These are phyloP conservation scores for Chrysemys picta DNA, from an alignment of 2,113 vertebrate genomes.

Conservation along the genomic window DNA sequence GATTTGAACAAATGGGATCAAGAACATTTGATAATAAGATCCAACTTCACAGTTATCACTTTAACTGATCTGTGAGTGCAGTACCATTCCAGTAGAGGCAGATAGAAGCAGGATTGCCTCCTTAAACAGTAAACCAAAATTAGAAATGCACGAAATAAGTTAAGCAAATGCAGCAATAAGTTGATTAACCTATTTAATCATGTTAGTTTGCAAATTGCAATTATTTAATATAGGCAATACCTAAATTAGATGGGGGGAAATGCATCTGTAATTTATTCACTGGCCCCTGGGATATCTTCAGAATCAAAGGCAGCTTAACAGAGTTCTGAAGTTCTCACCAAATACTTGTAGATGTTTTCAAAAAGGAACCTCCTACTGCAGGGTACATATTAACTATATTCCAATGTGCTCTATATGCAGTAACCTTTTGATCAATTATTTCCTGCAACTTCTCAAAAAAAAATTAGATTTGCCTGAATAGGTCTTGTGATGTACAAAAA, in stretches of 20 bases:
- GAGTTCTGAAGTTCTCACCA: slow-evolving; percentile 61
- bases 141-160: not conserved
- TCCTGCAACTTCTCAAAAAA: slow-evolving; percentile 53
- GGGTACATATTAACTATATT: slow-evolving; percentile 69
- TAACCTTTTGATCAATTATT: slow-evolving; percentile 64
- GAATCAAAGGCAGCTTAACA: slow-evolving; percentile 60
- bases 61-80: not conserved
- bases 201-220: slow-evolving; percentile 37
- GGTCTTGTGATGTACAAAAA: not conserved
- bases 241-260: slow-evolving; percentile 46
- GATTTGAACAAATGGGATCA: not conserved
- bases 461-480: slow-evolving; percentile 1
- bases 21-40: not conserved
- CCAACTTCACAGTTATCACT: not conserved
- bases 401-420: slow-evolving; percentile 24
- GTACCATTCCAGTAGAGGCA: not conserved
- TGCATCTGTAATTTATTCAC: slow-evolving; percentile 63
- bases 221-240: slow-evolving; percentile 61
- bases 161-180: slow-evolving; percentile 59
- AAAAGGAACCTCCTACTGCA: slow-evolving; percentile 61
- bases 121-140: not conserved
- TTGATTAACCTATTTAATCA: slow-evolving; percentile 66
- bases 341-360: slow-evolving; percentile 53
- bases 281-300: slow-evolving; percentile 47
- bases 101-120: not conserved